These are phyloP conservation scores for Scaptomyza flava DNA, from an alignment of 2,888 invertebrate species.

Conservation along the genomic window DNA sequence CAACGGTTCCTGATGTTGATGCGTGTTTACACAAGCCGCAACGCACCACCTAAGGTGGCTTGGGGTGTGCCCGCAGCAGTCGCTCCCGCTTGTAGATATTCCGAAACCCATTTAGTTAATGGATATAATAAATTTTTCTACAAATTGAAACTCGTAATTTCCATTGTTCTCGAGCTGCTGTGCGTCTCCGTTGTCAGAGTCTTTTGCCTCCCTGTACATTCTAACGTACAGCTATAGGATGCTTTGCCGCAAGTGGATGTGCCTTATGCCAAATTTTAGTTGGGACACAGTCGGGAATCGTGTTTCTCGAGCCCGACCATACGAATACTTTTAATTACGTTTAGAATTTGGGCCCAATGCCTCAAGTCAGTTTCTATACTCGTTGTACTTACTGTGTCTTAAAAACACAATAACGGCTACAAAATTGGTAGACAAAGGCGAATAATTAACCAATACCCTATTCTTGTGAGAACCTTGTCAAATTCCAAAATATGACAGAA, in stretches of 20 bases:
- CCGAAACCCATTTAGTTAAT: slow-evolving; percentile 84
- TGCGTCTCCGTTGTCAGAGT: slow-evolving; percentile 34
- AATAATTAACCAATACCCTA: neutral
- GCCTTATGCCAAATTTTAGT: slow-evolving; percentile 27
- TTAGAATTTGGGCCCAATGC: slow-evolving; percentile 55
- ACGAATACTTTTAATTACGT: slow-evolving; percentile 81
- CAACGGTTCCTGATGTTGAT: slow-evolving; percentile 56
- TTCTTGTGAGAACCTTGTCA: neutral
- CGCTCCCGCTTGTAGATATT: slow-evolving; percentile 59
- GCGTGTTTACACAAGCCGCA: slow-evolving; percentile 61
- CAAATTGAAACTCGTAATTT: slow-evolving; percentile 84
- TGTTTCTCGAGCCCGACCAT: slow-evolving; percentile 31
- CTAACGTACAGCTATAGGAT: slow-evolving; percentile 6
- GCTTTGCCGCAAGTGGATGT: slow-evolving; percentile 7
- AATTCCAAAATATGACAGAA: neutral
- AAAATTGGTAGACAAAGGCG: slow-evolving; percentile 3
- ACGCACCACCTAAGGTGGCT: slow-evolving; percentile 46
- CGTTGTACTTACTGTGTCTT: neutral
- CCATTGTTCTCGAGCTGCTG: slow-evolving; percentile 74
- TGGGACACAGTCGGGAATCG: slow-evolving; percentile 19
- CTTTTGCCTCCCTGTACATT: slow-evolving; percentile 26
- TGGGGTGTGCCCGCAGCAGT: slow-evolving; percentile 12
- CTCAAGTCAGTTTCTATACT: neutral
- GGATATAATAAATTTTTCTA: slow-evolving; percentile 84
- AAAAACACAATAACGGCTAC: neutral